These are phyloP conservation scores for Trichogramma pretiosum DNA, from an alignment of 1,140 invertebrate species.

Conservation along the genomic window DNA sequence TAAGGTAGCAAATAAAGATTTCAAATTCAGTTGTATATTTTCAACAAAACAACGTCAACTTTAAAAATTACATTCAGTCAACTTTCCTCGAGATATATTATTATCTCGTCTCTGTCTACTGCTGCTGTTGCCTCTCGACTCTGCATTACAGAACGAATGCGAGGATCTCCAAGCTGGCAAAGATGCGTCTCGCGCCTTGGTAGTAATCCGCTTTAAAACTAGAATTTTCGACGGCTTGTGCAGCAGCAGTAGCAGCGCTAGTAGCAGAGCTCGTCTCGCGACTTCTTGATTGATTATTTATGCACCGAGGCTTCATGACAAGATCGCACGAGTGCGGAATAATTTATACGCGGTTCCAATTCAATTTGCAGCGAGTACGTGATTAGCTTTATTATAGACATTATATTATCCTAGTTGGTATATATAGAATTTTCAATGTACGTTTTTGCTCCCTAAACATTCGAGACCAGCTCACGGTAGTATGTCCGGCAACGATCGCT, in stretches of 20 bases:
- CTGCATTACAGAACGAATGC: neutral
- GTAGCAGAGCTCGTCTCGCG: too few species aligned
- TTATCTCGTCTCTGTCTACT: neutral
- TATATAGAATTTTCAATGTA: too few species aligned
- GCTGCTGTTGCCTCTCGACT: neutral
- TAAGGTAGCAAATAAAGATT: too few species aligned
- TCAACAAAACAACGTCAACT: too few species aligned
- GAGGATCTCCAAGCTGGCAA: too few species aligned
- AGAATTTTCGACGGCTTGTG: constrained; percentile 13
- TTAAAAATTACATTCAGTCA: constrained; percentile 10
- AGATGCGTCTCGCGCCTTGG: neutral
- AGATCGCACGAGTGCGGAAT: neutral
- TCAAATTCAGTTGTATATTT: too few species aligned
- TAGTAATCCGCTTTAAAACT: constrained; percentile 11
- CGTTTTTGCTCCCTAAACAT: too few species aligned
- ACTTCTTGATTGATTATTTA: constrained; percentile 8
- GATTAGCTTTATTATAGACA: constrained; percentile 1
- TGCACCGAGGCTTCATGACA: neutral
- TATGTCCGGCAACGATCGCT: too few species aligned
- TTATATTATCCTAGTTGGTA: too few species aligned
- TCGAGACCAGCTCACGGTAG: too few species aligned
- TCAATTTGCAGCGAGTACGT: neutral
- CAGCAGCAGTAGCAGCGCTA: too few species aligned
- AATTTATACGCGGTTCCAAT: constrained; percentile 1
- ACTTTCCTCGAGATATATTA: constrained; percentile 10